phyloP scores from a whole-genome alignment of 2,797 vertebrate genomes.

The Pagetopsis macropterus region DNA sequence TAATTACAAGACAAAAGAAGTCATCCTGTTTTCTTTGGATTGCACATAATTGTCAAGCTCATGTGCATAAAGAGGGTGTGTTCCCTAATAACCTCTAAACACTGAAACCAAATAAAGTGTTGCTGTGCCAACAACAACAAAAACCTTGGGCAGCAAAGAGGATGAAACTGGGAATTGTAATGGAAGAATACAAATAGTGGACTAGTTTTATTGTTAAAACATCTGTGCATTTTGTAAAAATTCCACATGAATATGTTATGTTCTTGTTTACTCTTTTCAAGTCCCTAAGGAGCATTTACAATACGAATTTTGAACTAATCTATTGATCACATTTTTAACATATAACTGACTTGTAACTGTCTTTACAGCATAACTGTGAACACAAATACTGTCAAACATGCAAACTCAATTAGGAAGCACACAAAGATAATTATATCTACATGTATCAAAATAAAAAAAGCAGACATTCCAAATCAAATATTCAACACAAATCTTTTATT shows the following conservation, averaged over 20 bases:
- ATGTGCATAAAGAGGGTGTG: conserved; percentile 10
- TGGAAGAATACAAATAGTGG: background rate
- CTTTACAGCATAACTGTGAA: no score
- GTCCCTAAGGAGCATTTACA: no score
- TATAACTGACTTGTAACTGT: no score
- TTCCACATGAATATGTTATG: background rate
- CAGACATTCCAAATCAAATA: conserved; percentile 10
- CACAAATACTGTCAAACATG: no score
- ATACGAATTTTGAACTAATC: no score
- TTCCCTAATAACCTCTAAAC: background rate
- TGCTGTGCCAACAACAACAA: background rate
- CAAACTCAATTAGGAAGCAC: background rate
- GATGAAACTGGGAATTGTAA: background rate
- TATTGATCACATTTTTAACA: no score
- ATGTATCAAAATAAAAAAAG: background rate
- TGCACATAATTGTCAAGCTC: background rate
- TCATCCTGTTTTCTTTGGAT: conserved; percentile 16
- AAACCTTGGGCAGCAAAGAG: background rate
- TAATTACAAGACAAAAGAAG: conserved; percentile 16
- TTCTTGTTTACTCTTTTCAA: no score
- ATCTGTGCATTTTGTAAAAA: background rate
- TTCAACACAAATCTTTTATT: conserved; percentile 68
- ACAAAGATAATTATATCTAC: no score
- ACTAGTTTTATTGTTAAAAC: background rate
- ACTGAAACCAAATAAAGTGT: background rate